Evolutionary conservation across 2,888 invertebrate genomes (phyloP), one percentile per base, ranked within the genome.

Genomic region (Torymus auratus): DNA sequence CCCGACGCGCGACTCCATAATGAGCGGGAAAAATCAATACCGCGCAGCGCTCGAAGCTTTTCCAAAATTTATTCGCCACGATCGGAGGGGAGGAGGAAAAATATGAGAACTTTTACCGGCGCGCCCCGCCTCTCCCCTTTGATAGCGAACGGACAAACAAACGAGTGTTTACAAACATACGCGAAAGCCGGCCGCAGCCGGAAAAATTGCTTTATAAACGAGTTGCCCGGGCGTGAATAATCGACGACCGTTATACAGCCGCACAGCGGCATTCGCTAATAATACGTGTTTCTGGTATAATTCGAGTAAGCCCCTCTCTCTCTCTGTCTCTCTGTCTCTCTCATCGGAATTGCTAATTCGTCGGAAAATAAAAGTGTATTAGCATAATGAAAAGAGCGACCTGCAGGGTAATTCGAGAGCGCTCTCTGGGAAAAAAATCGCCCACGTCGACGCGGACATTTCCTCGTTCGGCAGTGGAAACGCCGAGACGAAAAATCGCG

Each of bases 321-420:
- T 7, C 41, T 41, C 41, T 41, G 0, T 41, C 41, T 41, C 41
- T 41, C 28, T 28, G 17, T 52, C 23, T 55, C 60, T 13, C 53
- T 17, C 41, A 80, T 80, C 61, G 67, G 75, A 75, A 80, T 75
- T 80, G 80, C 80, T 71, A 75, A 80, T 80, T 15, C 28, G 1
- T 28, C 15, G 60, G 28, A 41, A 67, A 52, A 61, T 71, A 71
- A 69, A 53, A 65, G 12, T 17, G 50, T n/a, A 76, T 75, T 76
- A 76, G 75, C 75, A 80, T 76, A 75, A 80, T 67, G 80, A 76
- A 67, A 73, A 55, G 53, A 55, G 15, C 55, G 1, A 53, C 23
- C 68, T n/a, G 17, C 23, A 23, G 12, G 62, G 79, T 69, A 68
- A 72, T 69, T 73, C 69, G 52, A 55, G 56, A 20, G 53, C n/a